A percentile compares a stretch with the other conserved stretches of the same genome.
These are phyloP conservation scores for Trichogramma dendrolimi DNA, from an alignment of 2,888 invertebrate species.

Conservation along the genomic window DNA sequence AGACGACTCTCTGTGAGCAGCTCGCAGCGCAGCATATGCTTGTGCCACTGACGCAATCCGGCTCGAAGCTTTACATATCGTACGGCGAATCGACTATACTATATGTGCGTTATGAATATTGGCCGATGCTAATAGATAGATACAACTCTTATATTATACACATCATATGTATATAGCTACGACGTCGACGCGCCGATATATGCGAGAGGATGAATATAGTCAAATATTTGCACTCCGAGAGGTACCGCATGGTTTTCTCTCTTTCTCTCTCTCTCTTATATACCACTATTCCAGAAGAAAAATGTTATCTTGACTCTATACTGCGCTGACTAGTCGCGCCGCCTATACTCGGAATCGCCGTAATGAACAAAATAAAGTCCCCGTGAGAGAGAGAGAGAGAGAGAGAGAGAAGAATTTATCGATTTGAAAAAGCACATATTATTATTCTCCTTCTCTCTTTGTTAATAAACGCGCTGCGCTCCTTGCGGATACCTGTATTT, in stretches of 20 bases:
- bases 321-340: background rate
- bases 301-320: conserved; percentile 14
- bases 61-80: no score
- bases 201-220: background rate
- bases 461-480: background rate
- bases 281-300: background rate
- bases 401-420: background rate
- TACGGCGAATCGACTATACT: conserved; percentile 13
- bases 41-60: conserved; percentile 19
- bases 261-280: no score
- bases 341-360: background rate
- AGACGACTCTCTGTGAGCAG: no score
- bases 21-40: no score
- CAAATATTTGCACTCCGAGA: conserved; percentile 21
- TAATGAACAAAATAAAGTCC: background rate
- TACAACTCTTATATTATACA: background rate
- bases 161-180: no score
- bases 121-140: conserved; percentile 27
- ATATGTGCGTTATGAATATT: conserved; percentile 5
- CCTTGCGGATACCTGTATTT: conserved; percentile 8
- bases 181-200: conserved; percentile 13
- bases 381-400: background rate
- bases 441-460: no score
- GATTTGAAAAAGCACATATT: background rate
- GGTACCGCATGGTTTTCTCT: background rate